Evolutionary conservation across 2,888 invertebrate genomes (phyloP), one percentile per base, ranked within the genome.

Genomic region (Mesochorus sp.): DNA sequence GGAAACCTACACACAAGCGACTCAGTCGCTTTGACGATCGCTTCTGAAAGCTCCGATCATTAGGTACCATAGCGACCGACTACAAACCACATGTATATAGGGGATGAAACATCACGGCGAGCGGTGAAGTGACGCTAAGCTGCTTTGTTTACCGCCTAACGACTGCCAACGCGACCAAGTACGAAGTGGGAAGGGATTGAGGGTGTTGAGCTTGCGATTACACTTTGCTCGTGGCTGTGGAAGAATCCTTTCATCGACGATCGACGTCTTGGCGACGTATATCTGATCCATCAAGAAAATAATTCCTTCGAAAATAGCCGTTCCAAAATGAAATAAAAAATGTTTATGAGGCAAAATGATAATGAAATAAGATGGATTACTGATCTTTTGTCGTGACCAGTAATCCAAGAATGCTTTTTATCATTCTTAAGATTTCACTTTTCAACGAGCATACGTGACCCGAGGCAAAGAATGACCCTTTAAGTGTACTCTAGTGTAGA

Each of bases 151-250:
- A 39, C 64, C 64, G 28, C 14, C 34, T 64, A 44, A 55, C 55
- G 19, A 57, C 5, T 6, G 14, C 31, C 34, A 12, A 12, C 26
- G 24, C 42, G 39, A 17, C 19, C 55, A 8, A 0, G 28, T 10
- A 6, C 4, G 62, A 19, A 6, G 51, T 24, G 19, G 3, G n/a
- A 3, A 2, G 28, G 26, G 55, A 61, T 47, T 47, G 34, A 17
- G 12, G 5, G 19, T 55, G 2, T 12, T 17, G 14, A 55, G 55
- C 44, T 26, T 21, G n/a, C 37, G 72, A 72, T 64, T 72, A 64
- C 72, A 47, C 55, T 64, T 72, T 47, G 31, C 71, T 42, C 4
- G 47, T 10, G 61, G 61, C 61, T 49, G 17, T 8, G 10, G 17
- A 14, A 14, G 42, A 17, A 59, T 51, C 26, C 31, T 21, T 44